These are phyloP conservation scores for Echiichthys vipera DNA, from an alignment of 2,797 vertebrate species.

Conservation along the genomic window DNA sequence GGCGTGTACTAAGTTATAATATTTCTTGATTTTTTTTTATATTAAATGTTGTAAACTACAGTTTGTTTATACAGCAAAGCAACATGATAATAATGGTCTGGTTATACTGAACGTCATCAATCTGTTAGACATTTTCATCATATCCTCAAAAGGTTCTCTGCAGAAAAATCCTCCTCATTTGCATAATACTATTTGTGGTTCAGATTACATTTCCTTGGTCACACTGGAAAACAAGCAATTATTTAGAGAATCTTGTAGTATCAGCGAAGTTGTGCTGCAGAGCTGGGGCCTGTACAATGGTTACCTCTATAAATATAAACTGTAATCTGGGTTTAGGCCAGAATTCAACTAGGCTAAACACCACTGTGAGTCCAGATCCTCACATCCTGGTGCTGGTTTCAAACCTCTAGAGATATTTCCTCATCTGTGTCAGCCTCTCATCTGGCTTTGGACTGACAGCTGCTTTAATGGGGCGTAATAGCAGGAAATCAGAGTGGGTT, in stretches of 20 bases:
- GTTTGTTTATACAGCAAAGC: not conserved
- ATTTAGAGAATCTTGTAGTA: constrained; percentile 26
- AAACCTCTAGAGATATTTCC: constrained; percentile 79
- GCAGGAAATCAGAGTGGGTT: constrained; percentile 87
- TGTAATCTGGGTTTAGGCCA: constrained; percentile 68
- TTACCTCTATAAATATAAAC: constrained; percentile 70
- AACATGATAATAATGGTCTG: not conserved
- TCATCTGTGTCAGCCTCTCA: constrained; percentile 84
- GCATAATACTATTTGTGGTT: constrained; percentile 27
- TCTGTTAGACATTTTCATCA: not conserved
- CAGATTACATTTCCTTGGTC: constrained; percentile 24
- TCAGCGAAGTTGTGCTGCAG: constrained; percentile 41
- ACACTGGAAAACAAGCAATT: constrained; percentile 14
- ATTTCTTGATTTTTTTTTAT: too few relatives aligned
- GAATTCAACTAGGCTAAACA: constrained; percentile 68
- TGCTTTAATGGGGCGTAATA: constrained; percentile 86
- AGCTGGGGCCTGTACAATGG: constrained; percentile 24
- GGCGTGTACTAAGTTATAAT: too few relatives aligned
- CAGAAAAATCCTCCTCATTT: constrained; percentile 12
- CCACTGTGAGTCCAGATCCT: constrained; percentile 59
- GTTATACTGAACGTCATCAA: not conserved
- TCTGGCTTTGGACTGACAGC: constrained; percentile 85
- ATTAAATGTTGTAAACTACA: too few relatives aligned
- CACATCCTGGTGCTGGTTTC: constrained; percentile 64
- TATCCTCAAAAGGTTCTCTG: not conserved